Evolutionary conservation across 2,888 invertebrate genomes (phyloP).

Genomic region (Abrostola tripartita): DNA sequence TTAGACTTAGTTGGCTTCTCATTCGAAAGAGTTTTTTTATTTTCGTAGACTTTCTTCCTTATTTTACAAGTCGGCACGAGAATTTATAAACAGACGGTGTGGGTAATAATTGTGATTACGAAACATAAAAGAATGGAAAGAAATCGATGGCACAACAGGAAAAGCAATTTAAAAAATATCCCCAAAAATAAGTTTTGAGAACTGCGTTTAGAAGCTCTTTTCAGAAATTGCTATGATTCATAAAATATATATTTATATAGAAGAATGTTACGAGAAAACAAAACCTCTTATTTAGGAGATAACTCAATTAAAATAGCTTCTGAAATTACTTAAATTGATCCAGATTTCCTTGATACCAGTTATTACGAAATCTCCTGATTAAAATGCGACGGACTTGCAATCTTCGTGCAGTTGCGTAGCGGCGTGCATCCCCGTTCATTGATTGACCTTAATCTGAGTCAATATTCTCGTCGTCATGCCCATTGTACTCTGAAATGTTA

Average conservation of each 20-base stretch:
- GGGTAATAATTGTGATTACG: background rate
- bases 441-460: constrained; percentile 50
- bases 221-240: too few species aligned
- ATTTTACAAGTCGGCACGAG: background rate
- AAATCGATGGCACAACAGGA: background rate
- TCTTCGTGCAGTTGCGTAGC: constrained; percentile 20
- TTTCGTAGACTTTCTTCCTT: background rate
- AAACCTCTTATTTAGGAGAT: too few species aligned
- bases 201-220: too few species aligned
- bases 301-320: too few species aligned
- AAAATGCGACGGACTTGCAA: constrained; percentile 22
- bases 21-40: background rate
- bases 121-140: background rate
- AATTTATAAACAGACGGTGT: background rate
- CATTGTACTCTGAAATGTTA: constrained; percentile 13
- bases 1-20: background rate
- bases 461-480: constrained; percentile 24
- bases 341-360: background rate
- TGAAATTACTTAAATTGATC: background rate
- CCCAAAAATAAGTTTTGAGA: too few species aligned
- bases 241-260: too few species aligned
- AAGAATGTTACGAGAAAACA: too few species aligned
- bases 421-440: constrained; percentile 30
- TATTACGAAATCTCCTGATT: constrained; percentile 19
- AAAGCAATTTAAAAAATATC: background rate